Conservation (phyloP, 2,113 vertebrate genomes). For the Recurvirostra avosetta region DNA sequence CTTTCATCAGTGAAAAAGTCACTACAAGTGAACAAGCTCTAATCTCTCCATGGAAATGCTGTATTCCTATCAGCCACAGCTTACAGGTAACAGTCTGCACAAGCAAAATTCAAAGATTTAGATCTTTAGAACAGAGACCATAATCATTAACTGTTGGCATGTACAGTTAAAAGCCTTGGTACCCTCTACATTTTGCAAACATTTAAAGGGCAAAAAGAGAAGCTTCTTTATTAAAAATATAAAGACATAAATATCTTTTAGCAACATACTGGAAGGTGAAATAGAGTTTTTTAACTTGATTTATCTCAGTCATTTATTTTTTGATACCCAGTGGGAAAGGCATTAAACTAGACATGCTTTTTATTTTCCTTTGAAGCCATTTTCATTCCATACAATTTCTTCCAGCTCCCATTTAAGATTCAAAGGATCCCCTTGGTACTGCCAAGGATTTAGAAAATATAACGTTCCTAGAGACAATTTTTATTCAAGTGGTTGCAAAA, state of each 20-base stretch:
- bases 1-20: background rate
- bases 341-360: background rate
- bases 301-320: background rate
- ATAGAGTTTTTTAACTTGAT: background rate
- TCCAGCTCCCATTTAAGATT: background rate
- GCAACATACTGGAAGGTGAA: background rate
- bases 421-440: background rate
- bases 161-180: background rate
- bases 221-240: background rate
- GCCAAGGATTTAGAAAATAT: background rate
- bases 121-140: background rate
- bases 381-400: background rate
- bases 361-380: background rate
- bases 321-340: background rate
- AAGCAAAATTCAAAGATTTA: background rate
- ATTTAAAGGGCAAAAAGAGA: background rate
- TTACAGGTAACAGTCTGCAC: background rate
- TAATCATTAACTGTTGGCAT: background rate
- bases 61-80: background rate
- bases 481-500: conserved; percentile 16
- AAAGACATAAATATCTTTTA: background rate
- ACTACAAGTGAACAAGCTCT: background rate
- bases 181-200: background rate
- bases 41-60: background rate
- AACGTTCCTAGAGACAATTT: background rate